Evolutionary conservation across 1,140 invertebrate genomes (phyloP).

Genomic region (Penaeus japonicus): DNA sequence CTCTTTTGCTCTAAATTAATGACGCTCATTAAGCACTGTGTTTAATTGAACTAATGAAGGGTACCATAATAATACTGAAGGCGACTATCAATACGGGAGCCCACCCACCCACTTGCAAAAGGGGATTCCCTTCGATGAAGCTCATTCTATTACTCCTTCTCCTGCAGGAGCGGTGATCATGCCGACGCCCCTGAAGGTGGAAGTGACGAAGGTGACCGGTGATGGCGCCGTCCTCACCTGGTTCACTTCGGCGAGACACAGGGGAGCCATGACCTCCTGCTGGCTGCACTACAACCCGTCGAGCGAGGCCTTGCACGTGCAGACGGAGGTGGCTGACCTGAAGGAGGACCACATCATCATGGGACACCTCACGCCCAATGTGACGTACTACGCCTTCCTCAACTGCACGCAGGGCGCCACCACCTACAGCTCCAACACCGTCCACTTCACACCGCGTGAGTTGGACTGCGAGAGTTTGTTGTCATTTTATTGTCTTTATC

Average conservation of each 20-base stretch:
- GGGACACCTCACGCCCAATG: constrained; percentile 35
- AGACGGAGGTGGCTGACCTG: constrained; percentile 33
- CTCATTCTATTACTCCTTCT: not conserved
- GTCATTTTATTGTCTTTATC: too few species aligned
- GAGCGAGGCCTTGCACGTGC: constrained; percentile 42
- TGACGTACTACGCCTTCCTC: constrained; percentile 57
- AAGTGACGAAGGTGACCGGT: constrained; percentile 50
- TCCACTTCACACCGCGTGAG: constrained; percentile 57
- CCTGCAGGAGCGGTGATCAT: constrained; percentile 26
- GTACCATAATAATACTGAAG: too few species aligned
- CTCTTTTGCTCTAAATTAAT: not conserved
- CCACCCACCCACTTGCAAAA: not conserved
- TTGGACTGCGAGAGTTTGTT: not conserved
- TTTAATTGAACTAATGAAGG: too few species aligned
- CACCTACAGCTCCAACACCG: constrained; percentile 47
- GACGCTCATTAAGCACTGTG: too few species aligned
- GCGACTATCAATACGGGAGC: not conserved
- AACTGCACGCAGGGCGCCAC: constrained; percentile 42
- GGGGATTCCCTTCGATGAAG: not conserved
- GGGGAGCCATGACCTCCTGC: constrained; percentile 38
- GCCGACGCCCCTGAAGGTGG: constrained; percentile 32
- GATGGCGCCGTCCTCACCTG: constrained; percentile 46
- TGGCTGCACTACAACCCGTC: constrained; percentile 53
- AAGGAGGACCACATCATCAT: constrained; percentile 29
- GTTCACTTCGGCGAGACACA: constrained; percentile 21